Evolutionary conservation across 2,797 vertebrate genomes (phyloP).

Genomic region (Leucoraja ocellata): DNA sequence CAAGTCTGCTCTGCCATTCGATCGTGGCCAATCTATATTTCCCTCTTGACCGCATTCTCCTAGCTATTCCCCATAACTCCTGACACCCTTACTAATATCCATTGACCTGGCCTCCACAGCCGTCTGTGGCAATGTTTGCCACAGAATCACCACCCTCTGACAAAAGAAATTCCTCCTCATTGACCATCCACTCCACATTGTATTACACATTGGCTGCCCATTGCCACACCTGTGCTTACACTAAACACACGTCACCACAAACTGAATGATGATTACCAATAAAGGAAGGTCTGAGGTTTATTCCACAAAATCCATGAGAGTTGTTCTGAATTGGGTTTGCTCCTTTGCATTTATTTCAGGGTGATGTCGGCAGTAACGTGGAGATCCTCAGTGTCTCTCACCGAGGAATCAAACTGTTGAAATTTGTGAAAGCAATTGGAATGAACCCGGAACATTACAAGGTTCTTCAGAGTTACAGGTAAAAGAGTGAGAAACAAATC

Average conservation of each 20-base stretch:
- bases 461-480: constrained; percentile 79
- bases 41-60: no score
- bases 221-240: neutral
- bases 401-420: constrained; percentile 76
- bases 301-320: no score
- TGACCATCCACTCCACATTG: neutral
- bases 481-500: constrained; percentile 25
- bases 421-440: constrained; percentile 60
- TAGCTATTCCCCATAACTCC: no score
- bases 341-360: constrained; percentile 52
- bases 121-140: no score
- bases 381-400: constrained; percentile 81
- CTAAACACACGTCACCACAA: no score
- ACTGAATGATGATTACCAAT: neutral
- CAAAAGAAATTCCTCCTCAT: neutral
- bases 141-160: no score
- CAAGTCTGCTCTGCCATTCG: no score
- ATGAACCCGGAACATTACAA: constrained; percentile 71
- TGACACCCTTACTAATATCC: no score
- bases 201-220: neutral
- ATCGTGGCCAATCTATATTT: no score
- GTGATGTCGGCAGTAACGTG: constrained; percentile 60
- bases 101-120: no score
- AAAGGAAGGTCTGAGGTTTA: neutral
- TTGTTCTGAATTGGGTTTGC: neutral